These are phyloP conservation scores for Deroplatys truncata DNA, from an alignment of 2,888 invertebrate genomes.

Conservation along the genomic window DNA sequence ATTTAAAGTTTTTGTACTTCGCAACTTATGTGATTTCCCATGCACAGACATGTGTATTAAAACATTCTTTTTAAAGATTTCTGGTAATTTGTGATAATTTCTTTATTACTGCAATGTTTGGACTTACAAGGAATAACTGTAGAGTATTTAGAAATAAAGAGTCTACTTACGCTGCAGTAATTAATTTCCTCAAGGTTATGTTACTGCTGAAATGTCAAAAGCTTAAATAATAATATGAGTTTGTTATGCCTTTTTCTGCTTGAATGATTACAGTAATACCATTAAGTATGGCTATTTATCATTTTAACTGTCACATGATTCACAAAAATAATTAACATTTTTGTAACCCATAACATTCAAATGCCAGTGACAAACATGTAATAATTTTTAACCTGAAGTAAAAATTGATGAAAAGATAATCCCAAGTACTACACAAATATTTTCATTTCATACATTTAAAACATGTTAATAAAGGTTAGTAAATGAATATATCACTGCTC, in stretches of 20 bases:
- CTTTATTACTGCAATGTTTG: neutral
- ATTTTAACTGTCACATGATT: neutral
- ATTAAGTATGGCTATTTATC: neutral
- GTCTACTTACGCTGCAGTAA: neutral
- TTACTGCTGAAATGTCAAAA: neutral
- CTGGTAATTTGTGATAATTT: neutral
- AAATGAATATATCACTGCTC: neutral
- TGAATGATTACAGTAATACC: neutral
- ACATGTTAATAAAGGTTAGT: neutral
- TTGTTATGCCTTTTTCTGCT: neutral
- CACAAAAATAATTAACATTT: neutral
- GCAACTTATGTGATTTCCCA: neutral
- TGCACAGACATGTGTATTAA: neutral
- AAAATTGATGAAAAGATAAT: neutral
- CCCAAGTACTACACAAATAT: neutral
- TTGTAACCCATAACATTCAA: neutral
- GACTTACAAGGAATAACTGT: neutral
- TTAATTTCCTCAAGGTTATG: neutral
- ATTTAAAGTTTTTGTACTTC: neutral
- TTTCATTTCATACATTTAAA: conserved; percentile 1
- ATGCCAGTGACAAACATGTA: neutral
- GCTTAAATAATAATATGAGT: neutral
- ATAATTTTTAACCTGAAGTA: neutral
- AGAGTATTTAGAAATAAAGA: neutral
- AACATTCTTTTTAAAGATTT: neutral